These are phyloP conservation scores for Meloidogyne hapla DNA, from an alignment of 1,140 invertebrate species.

Conservation along the genomic window DNA sequence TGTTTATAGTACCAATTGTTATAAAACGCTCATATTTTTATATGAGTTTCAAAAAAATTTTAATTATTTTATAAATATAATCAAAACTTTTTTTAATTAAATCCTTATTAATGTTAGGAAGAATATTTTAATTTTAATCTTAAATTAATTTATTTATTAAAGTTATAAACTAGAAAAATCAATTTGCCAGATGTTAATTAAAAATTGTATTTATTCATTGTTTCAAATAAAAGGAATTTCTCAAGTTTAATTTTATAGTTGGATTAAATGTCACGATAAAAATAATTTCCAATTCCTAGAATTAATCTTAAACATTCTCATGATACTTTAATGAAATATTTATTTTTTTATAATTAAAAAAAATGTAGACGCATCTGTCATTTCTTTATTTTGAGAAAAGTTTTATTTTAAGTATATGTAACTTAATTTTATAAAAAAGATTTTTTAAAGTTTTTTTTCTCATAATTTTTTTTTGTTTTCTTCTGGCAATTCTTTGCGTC, in stretches of 20 bases:
- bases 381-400: not conserved
- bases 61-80: too few species aligned
- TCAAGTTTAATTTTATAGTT: not conserved
- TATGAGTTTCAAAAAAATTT: too few species aligned
- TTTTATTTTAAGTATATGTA: too few species aligned
- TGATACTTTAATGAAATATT: not conserved
- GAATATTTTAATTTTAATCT: too few species aligned
- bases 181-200: not conserved
- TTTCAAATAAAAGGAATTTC: not conserved
- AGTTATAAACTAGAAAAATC: not conserved
- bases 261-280: not conserved
- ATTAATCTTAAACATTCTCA: not conserved
- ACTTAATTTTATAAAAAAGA: too few species aligned
- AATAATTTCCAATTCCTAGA: not conserved
- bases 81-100: too few species aligned
- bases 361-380: not conserved
- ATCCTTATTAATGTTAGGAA: too few species aligned
- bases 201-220: not conserved
- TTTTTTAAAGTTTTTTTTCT: too few species aligned
- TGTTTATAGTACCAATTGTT: too few species aligned
- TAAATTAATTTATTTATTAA: conserved; percentile 2
- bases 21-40: too few species aligned
- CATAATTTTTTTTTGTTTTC: too few species aligned
- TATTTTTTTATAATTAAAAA: not conserved
- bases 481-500: too few species aligned